A percentile compares a stretch with the other conserved stretches of the same genome.
Evolutionary conservation across 2,113 vertebrate species (phyloP).

Genomic region (Rhadina sibilatrix): DNA sequence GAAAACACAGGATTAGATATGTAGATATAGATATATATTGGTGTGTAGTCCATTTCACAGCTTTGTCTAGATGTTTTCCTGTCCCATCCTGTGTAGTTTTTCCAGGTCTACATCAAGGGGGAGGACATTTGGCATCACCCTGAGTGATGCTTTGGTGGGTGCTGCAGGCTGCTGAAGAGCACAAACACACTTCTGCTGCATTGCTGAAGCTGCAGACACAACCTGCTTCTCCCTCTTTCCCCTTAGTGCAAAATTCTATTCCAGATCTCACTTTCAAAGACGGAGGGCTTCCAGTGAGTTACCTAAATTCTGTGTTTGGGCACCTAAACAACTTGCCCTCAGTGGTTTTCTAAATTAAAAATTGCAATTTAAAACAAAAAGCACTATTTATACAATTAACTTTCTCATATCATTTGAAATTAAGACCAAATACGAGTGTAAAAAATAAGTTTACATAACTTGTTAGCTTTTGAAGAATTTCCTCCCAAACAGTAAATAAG

Average conservation of each 20-base stretch:
- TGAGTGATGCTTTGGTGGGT: background rate
- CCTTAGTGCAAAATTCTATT: background rate
- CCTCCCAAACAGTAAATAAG: background rate
- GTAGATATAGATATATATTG: background rate
- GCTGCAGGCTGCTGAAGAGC: background rate
- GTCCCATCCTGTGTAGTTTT: background rate
- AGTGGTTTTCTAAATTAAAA: background rate
- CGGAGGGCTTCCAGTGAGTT: background rate
- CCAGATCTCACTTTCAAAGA: background rate
- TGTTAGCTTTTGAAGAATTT: background rate
- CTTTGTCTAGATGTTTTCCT: background rate
- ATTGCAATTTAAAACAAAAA: background rate
- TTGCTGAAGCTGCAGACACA: background rate
- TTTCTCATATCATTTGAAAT: background rate
- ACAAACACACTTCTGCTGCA: background rate
- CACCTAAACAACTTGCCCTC: background rate
- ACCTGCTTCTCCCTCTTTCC: background rate
- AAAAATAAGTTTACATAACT: background rate
- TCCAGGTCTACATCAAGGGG: background rate
- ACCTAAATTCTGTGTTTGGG: background rate
- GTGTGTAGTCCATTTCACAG: background rate
- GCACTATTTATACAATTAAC: rapidly evolving
- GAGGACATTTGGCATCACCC: background rate
- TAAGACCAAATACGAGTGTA: background rate
- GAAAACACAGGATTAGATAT: background rate